Percentiles rank a stretch among this genome's conserved stretches.
Conservation (phyloP, 2,113 vertebrate genomes). For the Thomomys bottae region DNA sequence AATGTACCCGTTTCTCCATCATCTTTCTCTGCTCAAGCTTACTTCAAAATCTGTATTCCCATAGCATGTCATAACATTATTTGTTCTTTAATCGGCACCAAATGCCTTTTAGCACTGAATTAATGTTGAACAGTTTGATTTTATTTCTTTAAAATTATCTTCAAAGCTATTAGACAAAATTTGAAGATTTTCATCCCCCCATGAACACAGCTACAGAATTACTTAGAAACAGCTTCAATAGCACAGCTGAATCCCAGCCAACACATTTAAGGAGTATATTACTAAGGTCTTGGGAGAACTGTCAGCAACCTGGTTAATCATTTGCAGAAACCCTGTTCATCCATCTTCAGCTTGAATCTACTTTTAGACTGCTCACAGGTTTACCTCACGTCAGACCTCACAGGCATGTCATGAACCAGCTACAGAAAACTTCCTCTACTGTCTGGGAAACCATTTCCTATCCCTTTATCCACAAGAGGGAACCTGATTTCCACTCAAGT, state of each 20-base stretch:
- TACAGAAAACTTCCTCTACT: no score
- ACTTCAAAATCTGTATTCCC: not conserved
- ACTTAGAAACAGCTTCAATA: not conserved
- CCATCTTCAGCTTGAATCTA: not conserved
- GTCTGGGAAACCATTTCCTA: not conserved
- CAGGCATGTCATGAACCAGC: not conserved
- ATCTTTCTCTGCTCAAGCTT: not conserved
- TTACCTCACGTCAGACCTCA: not conserved
- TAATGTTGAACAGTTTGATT: not conserved
- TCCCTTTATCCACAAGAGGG: not conserved
- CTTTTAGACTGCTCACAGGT: not conserved
- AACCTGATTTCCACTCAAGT: not conserved
- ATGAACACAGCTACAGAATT: not conserved
- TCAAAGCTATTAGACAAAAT: not conserved
- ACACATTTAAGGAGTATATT: not conserved
- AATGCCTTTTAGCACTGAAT: not conserved
- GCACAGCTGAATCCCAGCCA: not conserved
- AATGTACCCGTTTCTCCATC: not conserved
- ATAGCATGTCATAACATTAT: not conserved
- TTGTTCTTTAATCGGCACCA: not conserved
- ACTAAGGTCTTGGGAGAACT: not conserved
- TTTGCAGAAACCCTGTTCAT: not conserved
- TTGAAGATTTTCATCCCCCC: not conserved
- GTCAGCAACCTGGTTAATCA: not conserved
- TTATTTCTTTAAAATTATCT: not conserved